Conservation (phyloP, 2,113 vertebrate genomes). For the Ornithorhynchus anatinus region DNA sequence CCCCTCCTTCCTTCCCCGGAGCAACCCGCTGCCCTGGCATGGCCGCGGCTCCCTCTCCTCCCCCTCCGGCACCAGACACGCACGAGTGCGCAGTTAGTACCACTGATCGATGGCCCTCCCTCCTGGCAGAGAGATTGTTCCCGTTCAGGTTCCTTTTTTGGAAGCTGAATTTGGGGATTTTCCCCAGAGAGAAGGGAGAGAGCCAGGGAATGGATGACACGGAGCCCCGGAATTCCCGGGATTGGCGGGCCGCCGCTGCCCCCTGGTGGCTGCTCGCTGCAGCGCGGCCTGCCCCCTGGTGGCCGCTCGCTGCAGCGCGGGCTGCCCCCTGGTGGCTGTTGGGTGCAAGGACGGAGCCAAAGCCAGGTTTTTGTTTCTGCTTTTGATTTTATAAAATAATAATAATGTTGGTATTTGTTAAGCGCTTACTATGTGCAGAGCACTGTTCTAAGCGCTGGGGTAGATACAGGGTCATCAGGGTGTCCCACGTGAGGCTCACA, state of each 20-base stretch:
- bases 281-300: background rate
- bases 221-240: background rate
- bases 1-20: background rate
- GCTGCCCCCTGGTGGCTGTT: background rate
- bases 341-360: background rate
- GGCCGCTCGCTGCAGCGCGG: background rate
- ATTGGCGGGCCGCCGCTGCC: constrained; percentile 53
- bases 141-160: background rate
- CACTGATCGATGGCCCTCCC: no score
- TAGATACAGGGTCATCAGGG: no score
- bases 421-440: no score
- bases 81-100: background rate
- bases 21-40: background rate
- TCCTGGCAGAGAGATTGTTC: background rate
- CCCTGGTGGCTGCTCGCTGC: constrained; percentile 49
- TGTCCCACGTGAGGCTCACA: no score
- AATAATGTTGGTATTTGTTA: no score
- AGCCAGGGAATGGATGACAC: background rate
- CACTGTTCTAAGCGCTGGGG: no score
- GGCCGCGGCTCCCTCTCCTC: background rate
- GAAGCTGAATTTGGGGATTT: background rate
- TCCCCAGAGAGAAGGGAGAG: no score
- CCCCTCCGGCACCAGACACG: background rate
- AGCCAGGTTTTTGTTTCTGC: background rate
- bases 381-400: no score